These are phyloP conservation scores for Drosophila kurseongensis DNA, from an alignment of 1,140 invertebrate genomes.

Conservation along the genomic window DNA sequence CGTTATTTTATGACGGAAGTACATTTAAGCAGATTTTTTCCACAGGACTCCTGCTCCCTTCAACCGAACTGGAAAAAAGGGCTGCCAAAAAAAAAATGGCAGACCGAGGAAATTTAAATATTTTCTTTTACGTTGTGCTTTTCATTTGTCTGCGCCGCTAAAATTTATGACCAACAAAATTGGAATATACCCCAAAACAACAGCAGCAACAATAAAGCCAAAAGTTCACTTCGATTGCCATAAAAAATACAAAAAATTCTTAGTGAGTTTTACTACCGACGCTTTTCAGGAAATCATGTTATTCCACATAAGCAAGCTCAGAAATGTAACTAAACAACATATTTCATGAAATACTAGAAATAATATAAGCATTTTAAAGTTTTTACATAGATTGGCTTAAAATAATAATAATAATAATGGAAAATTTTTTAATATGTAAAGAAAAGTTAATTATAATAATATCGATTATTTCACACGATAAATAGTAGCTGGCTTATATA, in stretches of 20 bases:
- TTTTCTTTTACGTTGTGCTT: slow-evolving; percentile 57
- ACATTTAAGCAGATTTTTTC: slow-evolving; percentile 80
- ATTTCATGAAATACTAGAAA: no score
- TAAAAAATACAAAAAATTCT: slow-evolving; percentile 35
- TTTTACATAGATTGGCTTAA: no score
- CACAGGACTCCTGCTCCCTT: slow-evolving; percentile 25
- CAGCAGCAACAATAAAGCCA: slow-evolving; percentile 37
- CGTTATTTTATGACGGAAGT: slow-evolving; percentile 82
- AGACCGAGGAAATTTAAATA: slow-evolving; percentile 68
- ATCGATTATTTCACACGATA: no score
- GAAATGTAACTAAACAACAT: no score
- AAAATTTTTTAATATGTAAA: no score
- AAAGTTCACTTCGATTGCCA: slow-evolving; percentile 41
- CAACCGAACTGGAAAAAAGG: slow-evolving; percentile 42
- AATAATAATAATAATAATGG: no score
- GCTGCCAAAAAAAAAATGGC: slow-evolving; percentile 31
- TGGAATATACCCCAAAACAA: slow-evolving; percentile 49
- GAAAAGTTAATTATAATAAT: no score
- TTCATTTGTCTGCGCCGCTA: slow-evolving; percentile 63
- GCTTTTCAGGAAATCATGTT: not conserved
- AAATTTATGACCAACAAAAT: slow-evolving; percentile 77
- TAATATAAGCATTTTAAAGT: no score
- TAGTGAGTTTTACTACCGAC: not conserved
- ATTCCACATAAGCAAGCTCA: no score
- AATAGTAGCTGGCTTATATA: no score